Evolutionary conservation across 2,888 invertebrate species (phyloP).

Genomic region (Caenorhabditis sp.): DNA sequence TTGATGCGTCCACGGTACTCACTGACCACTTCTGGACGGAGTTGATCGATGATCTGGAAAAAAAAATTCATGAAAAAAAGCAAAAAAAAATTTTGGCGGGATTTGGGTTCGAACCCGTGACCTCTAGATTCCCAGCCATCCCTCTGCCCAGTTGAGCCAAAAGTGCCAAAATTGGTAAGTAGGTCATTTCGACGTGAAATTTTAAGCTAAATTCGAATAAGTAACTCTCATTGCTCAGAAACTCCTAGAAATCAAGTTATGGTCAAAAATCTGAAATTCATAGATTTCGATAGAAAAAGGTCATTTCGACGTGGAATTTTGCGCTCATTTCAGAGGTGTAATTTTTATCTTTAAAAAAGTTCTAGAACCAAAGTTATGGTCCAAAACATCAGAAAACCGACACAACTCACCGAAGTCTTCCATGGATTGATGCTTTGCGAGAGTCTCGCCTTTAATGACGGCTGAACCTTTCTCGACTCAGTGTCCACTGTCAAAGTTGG

Average conservation of each 20-base stretch:
- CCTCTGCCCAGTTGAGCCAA: neutral
- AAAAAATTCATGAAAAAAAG: neutral
- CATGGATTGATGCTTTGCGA: constrained; percentile 72
- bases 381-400: too few relatives aligned
- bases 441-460: constrained; percentile 71
- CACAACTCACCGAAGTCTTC: constrained; percentile 70
- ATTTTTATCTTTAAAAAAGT: too few relatives aligned
- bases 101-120: constrained; percentile 3
- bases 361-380: too few relatives aligned
- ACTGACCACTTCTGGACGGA: constrained; percentile 78
- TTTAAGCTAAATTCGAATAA: too few relatives aligned
- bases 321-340: too few relatives aligned
- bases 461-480: constrained; percentile 72
- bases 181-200: too few relatives aligned
- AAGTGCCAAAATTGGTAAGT: too few relatives aligned
- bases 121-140: neutral
- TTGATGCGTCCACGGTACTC: constrained; percentile 81
- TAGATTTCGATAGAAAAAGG: too few relatives aligned
- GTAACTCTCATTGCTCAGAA: too few relatives aligned
- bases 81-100: constrained; percentile 5
- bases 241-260: too few relatives aligned
- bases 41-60: constrained; percentile 78
- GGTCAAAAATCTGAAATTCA: too few relatives aligned
- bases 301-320: too few relatives aligned
- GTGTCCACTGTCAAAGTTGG: constrained; percentile 71